Conservation (phyloP, 1,140 invertebrate genomes). For the Druon quercuslanigerum region DNA sequence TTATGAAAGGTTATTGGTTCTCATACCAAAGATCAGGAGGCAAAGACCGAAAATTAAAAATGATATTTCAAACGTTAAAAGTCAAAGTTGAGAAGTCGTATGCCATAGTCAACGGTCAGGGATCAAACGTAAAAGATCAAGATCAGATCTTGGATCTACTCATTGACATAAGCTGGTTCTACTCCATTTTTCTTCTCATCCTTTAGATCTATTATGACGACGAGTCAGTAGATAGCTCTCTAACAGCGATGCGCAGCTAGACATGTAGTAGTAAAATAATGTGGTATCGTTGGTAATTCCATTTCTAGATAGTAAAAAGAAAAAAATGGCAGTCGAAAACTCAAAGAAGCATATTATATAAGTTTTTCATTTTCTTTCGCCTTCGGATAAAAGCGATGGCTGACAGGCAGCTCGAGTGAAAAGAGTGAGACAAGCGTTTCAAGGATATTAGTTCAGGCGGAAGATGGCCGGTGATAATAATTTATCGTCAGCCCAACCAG, state of each 20-base stretch:
- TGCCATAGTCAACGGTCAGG: no score
- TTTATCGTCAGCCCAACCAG: constrained; percentile 44
- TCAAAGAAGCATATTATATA: background rate
- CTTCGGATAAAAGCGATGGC: constrained; percentile 36
- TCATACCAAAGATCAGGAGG: no score
- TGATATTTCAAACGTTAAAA: no score
- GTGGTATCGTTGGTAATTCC: background rate
- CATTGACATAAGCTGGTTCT: background rate
- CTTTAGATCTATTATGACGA: constrained; percentile 21
- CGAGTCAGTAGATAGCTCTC: background rate
- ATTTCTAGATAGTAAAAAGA: background rate
- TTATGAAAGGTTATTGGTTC: no score
- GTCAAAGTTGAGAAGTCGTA: no score
- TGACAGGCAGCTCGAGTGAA: constrained; percentile 46
- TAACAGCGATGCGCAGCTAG: background rate
- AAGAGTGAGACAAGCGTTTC: constrained; percentile 46
- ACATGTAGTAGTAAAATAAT: no score
- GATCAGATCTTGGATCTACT: background rate
- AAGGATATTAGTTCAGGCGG: constrained; percentile 50
- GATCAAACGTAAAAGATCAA: no score
- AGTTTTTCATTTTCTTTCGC: constrained; percentile 36
- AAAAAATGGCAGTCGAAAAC: background rate
- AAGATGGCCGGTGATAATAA: constrained; percentile 55
- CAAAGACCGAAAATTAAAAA: no score
- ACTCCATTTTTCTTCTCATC: constrained; percentile 9